Evolutionary conservation across 1,140 invertebrate genomes (phyloP), one percentile per base, ranked within the genome.

Genomic region (Drosophila asahinai): DNA sequence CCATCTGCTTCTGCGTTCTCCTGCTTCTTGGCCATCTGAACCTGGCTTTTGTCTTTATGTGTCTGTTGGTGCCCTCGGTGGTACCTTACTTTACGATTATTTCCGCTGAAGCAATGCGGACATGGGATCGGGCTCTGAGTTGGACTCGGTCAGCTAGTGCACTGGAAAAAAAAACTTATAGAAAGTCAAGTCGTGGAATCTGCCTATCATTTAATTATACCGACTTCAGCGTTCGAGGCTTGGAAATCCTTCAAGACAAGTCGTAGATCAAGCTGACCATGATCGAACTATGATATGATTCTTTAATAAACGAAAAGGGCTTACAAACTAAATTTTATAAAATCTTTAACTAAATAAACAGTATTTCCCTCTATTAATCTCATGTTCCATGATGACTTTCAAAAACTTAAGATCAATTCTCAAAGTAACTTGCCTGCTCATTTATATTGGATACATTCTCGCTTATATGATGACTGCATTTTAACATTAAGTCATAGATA

Each of bases 1-100:
- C 33, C 19, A 25, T 55, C 40, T 60, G 52, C 19, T 33, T 61
- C 58, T 63, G 27, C n/a, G 55, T 12, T 27, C 45, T 60, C n/a
- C 64, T 14, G 38, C 64, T 68, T 71, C 67, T 71, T 68, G 51
- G 67, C 67, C 67, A 71, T 45, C 67, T 43, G 68, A 73, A 60
- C 70, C 70, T 61, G 54, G 78, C 45, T 60, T 43, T 75, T 79
- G 58, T 57, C 60, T 80, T 67, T 80, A 64, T 79, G 57, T 78
- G 57, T 78, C 58, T 79, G 51, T 64, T 70, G 67, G 67, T 71
- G 67, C 67, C 67, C 67, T 71, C 67, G 38, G 67, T 71, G 49
- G 58, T 74, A 86, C 81, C 82, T 91, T 80, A 90, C 81, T 90
- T 90, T 82, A 90, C 86, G 86, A 90, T 90, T 90, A 86, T 90